phyloP scores from a whole-genome alignment of 2,113 vertebrate species.

The Sinocyclocheilus anophthalmus region DNA sequence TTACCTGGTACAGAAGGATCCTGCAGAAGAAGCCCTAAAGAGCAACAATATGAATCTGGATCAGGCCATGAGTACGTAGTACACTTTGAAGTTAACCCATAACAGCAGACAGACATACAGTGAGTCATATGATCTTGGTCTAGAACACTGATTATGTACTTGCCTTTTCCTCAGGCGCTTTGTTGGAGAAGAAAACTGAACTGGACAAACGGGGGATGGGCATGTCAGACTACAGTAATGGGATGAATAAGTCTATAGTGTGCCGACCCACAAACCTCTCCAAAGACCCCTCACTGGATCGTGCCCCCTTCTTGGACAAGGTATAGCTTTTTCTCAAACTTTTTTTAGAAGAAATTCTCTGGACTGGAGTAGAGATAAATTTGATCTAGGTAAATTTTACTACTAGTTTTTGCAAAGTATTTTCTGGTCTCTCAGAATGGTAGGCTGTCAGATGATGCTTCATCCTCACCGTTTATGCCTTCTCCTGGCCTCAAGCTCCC shows the following conservation, averaged over 20 bases:
- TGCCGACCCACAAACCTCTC: conserved; percentile 93
- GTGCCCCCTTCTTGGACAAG: conserved; percentile 93
- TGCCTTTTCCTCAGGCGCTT: conserved; percentile 80
- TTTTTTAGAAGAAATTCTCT: background rate
- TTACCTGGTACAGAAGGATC: conserved; percentile 86
- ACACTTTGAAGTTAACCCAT: background rate
- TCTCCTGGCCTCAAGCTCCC: conserved; percentile 99
- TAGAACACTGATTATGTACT: background rate
- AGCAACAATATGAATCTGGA: conserved; percentile 98
- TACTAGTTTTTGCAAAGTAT: background rate
- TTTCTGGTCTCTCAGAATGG: conserved; percentile 86
- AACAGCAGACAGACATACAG: conserved; percentile 14
- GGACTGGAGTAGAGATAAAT: background rate
- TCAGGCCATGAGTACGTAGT: conserved; percentile 97
- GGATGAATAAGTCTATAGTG: conserved; percentile 90
- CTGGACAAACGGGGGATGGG: conserved; percentile 96
- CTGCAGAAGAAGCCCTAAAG: conserved; percentile 98
- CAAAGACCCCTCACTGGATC: conserved; percentile 97
- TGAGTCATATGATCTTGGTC: background rate
- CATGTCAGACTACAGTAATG: conserved; percentile 92
- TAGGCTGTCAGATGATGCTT: conserved; percentile 93
- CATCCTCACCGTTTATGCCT: conserved; percentile 99
- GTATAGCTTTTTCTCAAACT: conserved; percentile 62
- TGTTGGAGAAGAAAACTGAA: conserved; percentile 98
- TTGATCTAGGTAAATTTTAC: background rate